Base-by-base conservation (phyloP, 2,888 invertebrate genomes). In the Cheilosia variabilis region DNA sequence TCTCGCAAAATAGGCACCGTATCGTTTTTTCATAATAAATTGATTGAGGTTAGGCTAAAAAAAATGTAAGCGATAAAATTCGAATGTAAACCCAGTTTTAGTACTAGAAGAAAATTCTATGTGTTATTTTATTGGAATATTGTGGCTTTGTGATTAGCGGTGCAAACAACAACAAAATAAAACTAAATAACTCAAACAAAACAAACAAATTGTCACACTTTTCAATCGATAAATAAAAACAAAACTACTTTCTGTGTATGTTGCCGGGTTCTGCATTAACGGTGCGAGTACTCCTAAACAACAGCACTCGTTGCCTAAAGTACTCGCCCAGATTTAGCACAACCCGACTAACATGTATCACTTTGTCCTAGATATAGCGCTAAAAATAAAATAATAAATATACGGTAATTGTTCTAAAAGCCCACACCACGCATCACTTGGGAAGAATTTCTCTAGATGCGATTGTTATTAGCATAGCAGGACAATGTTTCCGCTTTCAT, bases 401-500 rank as follows among this genome's bases (percentile, higher is more conserved):
- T 52, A 24, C 13, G n/a, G 62, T 43, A 69, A 63, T 68, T 77
- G 31, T 22, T 71, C 78, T 62, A 72, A 45, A 57, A 71, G 68
- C 53, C 63, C 41, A 66, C 37, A 45, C n/a, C 17, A 45, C n/a
- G 57, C 53, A 50, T 69, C n/a, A 53, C 53, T 10, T 27, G 19
- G 19, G 13, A 22, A 63, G n/a, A 72, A 52, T 27, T 62, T 24
- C 10, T 43, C 22, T 45, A 62, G 24, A 45, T 34, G 24, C 45
- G 19, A 31, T n/a, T 65, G 45, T 37, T 22, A 75, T 94, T 93
- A 97, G 93, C 97, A 97, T 52, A 97, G 93, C 81, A 97, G 93
- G 87, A 94, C 95, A 88, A 97, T 96, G 88, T 94, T 95, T 19
- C 99, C 99, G 89, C 96, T 97, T 90, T 98, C 99, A 52, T 98